phyloP scores from a whole-genome alignment of 2,113 vertebrate species.

The Atractosteus spatula region DNA sequence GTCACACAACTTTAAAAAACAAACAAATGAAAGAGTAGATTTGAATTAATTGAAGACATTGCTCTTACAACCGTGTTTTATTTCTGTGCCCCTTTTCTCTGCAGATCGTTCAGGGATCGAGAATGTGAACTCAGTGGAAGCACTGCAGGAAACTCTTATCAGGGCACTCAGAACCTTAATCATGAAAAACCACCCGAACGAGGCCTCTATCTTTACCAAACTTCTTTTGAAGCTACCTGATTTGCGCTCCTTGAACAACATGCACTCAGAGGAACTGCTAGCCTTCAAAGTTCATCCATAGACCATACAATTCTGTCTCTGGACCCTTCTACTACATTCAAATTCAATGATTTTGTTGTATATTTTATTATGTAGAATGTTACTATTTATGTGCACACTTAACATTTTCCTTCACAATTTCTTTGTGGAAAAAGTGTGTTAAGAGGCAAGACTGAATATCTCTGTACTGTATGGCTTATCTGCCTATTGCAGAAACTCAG shows the following conservation, averaged over 20 bases:
- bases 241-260: conserved; percentile 96
- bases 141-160: conserved; percentile 92
- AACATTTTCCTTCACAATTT: conserved; percentile 17
- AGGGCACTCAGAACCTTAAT: conserved; percentile 89
- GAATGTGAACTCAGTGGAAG: conserved; percentile 86
- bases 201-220: conserved; percentile 93
- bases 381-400: conserved; percentile 11
- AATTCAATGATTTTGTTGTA: conserved; percentile 19
- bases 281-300: conserved; percentile 95
- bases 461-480: conserved; percentile 33
- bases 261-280: conserved; percentile 97
- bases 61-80: not conserved
- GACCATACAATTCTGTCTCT: conserved; percentile 55
- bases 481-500: conserved; percentile 41
- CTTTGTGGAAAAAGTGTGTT: not conserved
- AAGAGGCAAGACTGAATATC: conserved; percentile 3
- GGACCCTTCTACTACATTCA: not conserved
- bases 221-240: conserved; percentile 93
- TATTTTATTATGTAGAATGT: conserved; percentile 14
- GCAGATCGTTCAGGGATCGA: conserved; percentile 94
- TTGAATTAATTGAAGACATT: too few relatives aligned
- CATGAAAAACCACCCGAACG: conserved; percentile 88
- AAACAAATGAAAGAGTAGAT: too few relatives aligned
- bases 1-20: too few relatives aligned
- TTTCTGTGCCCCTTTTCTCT: not conserved